Conservation (phyloP, 2,113 vertebrate genomes). For the Alaudala cheleensis region DNA sequence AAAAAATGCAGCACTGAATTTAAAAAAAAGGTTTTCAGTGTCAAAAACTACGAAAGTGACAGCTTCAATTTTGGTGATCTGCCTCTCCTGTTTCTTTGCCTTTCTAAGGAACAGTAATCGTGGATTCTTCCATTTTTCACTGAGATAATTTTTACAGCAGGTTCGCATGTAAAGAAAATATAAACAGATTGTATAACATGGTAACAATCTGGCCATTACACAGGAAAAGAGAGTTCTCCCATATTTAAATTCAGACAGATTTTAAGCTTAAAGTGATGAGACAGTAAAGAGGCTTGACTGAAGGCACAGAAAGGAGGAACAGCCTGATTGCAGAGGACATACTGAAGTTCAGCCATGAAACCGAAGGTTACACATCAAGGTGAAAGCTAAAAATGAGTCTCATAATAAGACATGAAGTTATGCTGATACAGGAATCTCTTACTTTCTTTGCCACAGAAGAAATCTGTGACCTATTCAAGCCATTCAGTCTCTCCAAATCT, state of each 20-base stretch:
- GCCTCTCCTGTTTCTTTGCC: neutral
- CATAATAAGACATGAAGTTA: neutral
- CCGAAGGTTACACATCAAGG: neutral
- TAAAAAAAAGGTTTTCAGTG: neutral
- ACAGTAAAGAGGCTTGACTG: neutral
- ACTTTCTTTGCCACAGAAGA: neutral
- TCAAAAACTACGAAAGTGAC: neutral
- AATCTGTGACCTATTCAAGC: conserved; percentile 8
- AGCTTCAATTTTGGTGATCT: neutral
- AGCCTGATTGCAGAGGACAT: neutral
- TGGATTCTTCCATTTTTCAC: neutral
- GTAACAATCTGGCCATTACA: neutral
- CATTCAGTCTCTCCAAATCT: neutral
- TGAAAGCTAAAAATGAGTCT: neutral
- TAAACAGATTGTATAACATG: neutral
- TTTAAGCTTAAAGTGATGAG: neutral
- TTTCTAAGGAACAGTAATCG: neutral
- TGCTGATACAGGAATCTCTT: neutral
- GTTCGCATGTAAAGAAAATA: neutral
- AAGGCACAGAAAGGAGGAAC: neutral
- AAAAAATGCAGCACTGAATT: neutral
- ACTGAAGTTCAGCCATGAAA: neutral
- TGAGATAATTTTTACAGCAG: neutral
- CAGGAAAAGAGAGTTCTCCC: neutral
- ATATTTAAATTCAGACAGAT: neutral